These are phyloP conservation scores for Pseudochirops corinnae DNA, from an alignment of 2,797 vertebrate species.

Conservation along the genomic window DNA sequence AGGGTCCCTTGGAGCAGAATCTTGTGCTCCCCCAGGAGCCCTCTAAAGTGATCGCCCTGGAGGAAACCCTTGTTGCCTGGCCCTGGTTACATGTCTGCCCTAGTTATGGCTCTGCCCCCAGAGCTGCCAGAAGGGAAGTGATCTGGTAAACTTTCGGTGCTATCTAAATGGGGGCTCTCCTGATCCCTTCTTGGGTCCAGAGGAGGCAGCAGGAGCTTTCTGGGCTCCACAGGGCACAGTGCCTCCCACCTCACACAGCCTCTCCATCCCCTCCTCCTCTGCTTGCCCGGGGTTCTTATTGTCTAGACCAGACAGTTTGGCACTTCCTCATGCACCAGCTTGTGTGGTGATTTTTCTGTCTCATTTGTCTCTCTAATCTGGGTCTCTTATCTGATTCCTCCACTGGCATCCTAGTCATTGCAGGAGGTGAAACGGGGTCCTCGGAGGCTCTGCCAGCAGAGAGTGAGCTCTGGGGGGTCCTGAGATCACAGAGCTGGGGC, in stretches of 20 bases:
- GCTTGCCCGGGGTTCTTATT: background rate
- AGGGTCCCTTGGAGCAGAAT: background rate
- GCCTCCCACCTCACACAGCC: no score
- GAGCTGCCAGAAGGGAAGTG: background rate
- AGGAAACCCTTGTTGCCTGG: background rate
- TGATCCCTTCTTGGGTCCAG: background rate
- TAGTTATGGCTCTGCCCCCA: background rate
- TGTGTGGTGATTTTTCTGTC: background rate
- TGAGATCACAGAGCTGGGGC: no score
- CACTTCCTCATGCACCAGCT: background rate
- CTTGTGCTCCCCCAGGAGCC: background rate
- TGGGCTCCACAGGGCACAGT: background rate
- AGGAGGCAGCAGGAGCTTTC: background rate
- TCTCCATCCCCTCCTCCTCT: background rate
- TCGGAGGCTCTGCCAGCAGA: background rate
- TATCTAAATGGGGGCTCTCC: background rate
- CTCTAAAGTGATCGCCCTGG: background rate
- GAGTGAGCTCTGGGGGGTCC: background rate
- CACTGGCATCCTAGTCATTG: background rate
- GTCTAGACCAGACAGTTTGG: background rate
- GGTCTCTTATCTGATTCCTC: background rate
- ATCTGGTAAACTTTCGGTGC: background rate
- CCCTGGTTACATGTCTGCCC: background rate
- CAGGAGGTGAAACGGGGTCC: background rate
- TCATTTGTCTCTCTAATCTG: background rate